Percentiles rank a stretch among this genome's conserved stretches.
These are phyloP conservation scores for Hippoglossus stenolepis DNA, from an alignment of 2,113 vertebrate genomes.

Conservation along the genomic window DNA sequence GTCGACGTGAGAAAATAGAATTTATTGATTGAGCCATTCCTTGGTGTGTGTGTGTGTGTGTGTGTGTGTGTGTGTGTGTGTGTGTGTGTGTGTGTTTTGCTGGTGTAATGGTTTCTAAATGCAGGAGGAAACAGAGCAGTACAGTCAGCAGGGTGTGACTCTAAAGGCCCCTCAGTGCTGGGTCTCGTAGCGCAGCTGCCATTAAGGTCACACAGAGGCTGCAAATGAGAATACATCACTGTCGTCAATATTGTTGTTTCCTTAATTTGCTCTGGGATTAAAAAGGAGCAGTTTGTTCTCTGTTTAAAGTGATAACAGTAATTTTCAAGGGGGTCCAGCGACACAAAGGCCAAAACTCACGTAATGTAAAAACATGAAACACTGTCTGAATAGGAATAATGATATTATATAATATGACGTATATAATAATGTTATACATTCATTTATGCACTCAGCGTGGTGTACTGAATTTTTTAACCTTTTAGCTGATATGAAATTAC, in stretches of 20 bases:
- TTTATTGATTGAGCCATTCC: constrained; percentile 70
- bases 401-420: no score
- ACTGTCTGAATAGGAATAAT: background rate
- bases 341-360: no score
- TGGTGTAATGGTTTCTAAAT: constrained; percentile 43
- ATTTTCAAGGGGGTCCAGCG: no score
- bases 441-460: no score
- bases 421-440: no score
- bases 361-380: background rate
- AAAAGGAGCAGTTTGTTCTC: no score
- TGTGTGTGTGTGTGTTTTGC: background rate
- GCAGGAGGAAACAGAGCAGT: constrained; percentile 43
- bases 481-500: no score
- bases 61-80: background rate
- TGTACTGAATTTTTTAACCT: no score
- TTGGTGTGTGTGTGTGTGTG: background rate
- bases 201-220: constrained; percentile 40
- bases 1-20: constrained; percentile 63
- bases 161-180: constrained; percentile 7
- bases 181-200: constrained; percentile 14
- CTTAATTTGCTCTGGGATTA: background rate
- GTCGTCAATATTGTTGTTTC: background rate
- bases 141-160: constrained; percentile 47
- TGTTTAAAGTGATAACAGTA: no score
- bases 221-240: constrained; percentile 41